A percentile compares a stretch with the other conserved stretches of the same genome.
These are phyloP conservation scores for Ormyrus nitidulus DNA, from an alignment of 2,888 invertebrate genomes.

Conservation along the genomic window DNA sequence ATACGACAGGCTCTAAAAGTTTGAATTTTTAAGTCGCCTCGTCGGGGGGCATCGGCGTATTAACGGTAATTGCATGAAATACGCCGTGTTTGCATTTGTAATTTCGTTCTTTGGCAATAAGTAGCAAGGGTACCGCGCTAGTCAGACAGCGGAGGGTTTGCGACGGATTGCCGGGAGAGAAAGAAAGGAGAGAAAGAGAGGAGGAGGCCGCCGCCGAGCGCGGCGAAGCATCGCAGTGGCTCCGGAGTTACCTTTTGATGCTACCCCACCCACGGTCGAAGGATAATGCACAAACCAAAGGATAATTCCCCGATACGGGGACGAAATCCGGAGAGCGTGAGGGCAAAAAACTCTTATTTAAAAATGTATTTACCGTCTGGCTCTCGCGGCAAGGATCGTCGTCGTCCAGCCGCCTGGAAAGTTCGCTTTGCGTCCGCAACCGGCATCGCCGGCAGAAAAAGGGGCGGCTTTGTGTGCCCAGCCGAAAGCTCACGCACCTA, in stretches of 20 bases:
- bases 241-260: constrained; percentile 69
- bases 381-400: constrained; percentile 33
- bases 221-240: constrained; percentile 53
- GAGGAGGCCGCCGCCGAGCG: constrained; percentile 58
- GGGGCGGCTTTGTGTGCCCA: constrained; percentile 24
- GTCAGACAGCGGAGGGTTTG: constrained; percentile 66
- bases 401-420: constrained; percentile 46
- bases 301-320: constrained; percentile 74
- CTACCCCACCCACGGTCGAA: constrained; percentile 64
- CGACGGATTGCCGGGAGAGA: constrained; percentile 58
- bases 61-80: background rate
- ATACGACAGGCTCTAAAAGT: too few species aligned
- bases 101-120: constrained; percentile 60
- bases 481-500: constrained; percentile 1
- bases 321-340: constrained; percentile 68
- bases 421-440: constrained; percentile 28
- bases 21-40: too few species aligned
- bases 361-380: constrained; percentile 73
- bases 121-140: constrained; percentile 69
- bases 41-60: too few species aligned
- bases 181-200: constrained; percentile 49
- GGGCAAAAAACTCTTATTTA: constrained; percentile 74
- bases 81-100: constrained; percentile 24
- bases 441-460: constrained; percentile 16
- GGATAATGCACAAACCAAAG: constrained; percentile 74